Evolutionary conservation across 2,797 vertebrate genomes (phyloP).

Genomic region (Mus minutoides): DNA sequence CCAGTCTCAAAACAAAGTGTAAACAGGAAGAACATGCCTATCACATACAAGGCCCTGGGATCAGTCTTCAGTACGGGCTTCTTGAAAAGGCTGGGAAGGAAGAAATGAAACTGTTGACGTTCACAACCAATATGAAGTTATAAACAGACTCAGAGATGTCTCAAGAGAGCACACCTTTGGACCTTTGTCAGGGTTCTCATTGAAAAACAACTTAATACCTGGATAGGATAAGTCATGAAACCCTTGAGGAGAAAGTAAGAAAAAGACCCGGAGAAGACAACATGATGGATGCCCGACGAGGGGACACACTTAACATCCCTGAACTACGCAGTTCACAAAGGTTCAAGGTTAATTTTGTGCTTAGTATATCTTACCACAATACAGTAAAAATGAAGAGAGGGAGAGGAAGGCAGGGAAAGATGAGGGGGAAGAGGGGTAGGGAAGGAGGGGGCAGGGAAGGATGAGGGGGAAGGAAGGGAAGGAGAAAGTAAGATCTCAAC

Average conservation of each 20-base stretch:
- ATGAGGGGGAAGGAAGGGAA: too few species aligned
- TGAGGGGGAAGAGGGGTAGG: too few species aligned
- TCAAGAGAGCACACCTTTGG: background rate
- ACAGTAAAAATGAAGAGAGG: background rate
- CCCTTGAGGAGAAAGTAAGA: constrained; percentile 18
- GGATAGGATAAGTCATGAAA: background rate
- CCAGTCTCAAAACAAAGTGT: background rate
- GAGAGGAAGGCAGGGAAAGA: background rate
- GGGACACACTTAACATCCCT: background rate
- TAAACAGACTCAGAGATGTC: background rate
- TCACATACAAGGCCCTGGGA: background rate
- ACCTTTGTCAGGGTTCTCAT: background rate
- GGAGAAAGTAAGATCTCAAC: background rate
- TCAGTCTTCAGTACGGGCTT: background rate
- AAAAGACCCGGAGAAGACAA: background rate
- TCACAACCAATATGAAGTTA: background rate
- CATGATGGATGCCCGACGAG: rapidly evolving
- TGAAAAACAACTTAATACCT: constrained; percentile 7
- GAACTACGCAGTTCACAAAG: background rate
- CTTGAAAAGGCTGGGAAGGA: background rate
- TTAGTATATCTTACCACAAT: background rate
- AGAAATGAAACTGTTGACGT: background rate
- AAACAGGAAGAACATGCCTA: background rate
- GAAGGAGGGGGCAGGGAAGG: background rate
- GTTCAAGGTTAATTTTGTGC: background rate